Evolutionary conservation across 2,888 invertebrate species (phyloP).

Genomic region (Venusia cambrica): DNA sequence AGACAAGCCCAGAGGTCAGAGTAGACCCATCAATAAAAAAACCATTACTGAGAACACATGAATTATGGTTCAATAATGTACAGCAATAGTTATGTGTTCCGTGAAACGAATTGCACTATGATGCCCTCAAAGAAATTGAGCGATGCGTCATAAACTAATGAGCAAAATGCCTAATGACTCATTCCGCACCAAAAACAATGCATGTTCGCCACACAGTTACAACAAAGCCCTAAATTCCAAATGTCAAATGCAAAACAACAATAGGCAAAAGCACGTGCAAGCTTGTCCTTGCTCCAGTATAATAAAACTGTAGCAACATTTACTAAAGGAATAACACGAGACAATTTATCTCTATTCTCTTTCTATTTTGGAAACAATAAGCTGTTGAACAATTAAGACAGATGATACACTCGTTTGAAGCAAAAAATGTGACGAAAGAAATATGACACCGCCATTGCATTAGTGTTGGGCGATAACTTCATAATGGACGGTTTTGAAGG

Average conservation of each 20-base stretch:
- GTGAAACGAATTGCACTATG: too few relatives aligned
- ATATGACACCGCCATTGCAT: conserved; percentile 57
- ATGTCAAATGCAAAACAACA: conserved; percentile 40
- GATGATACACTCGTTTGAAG: conserved; percentile 51
- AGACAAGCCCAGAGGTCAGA: too few relatives aligned
- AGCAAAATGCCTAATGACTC: conserved; percentile 23
- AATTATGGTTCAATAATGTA: background rate
- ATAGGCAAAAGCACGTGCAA: conserved; percentile 44
- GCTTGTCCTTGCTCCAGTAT: conserved; percentile 31
- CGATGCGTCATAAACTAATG: conserved; percentile 16
- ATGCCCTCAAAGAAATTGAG: conserved; percentile 6
- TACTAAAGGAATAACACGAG: conserved; percentile 28
- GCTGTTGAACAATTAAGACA: conserved; percentile 67
- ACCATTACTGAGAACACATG: too few relatives aligned
- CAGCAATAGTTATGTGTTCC: conserved; percentile 2
- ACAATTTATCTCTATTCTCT: conserved; percentile 28
- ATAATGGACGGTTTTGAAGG: conserved; percentile 26
- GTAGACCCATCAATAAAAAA: too few relatives aligned
- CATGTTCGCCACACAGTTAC: conserved; percentile 35
- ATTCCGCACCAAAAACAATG: conserved; percentile 28
- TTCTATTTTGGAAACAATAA: conserved; percentile 45
- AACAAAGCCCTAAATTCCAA: conserved; percentile 43
- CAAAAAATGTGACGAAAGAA: conserved; percentile 59
- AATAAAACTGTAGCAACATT: conserved; percentile 35
- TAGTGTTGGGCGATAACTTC: conserved; percentile 27